Conservation (phyloP, 2,113 vertebrate genomes). For the Megaceryle maxima region DNA sequence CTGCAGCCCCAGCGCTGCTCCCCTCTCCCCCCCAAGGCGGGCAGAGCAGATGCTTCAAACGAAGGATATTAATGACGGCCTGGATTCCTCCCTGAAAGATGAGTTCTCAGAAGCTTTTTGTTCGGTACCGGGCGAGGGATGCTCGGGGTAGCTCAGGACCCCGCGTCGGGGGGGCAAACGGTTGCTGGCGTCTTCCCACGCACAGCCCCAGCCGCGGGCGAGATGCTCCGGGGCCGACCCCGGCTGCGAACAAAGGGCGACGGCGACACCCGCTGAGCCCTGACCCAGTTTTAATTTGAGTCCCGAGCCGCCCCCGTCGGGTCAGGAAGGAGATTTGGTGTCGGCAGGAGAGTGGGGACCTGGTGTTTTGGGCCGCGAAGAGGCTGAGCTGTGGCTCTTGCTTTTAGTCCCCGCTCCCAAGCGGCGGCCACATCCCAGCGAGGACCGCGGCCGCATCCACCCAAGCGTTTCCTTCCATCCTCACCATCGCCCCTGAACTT, state of each 20-base stretch:
- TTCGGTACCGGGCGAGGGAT: accelerated
- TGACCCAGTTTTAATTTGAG: neutral
- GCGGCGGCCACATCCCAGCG: neutral
- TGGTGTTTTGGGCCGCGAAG: accelerated
- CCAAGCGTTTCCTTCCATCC: neutral
- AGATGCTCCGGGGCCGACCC: neutral
- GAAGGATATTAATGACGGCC: neutral
- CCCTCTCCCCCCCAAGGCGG: too few relatives aligned
- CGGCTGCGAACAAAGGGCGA: accelerated
- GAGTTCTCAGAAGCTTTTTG: neutral
- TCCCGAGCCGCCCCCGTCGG: neutral
- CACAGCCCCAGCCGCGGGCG: accelerated
- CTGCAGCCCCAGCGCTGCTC: neutral
- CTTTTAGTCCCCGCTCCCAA: neutral
- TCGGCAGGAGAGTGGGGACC: neutral
- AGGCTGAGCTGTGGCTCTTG: neutral
- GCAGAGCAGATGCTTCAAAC: neutral
- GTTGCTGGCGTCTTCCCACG: neutral
- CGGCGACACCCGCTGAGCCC: neutral
- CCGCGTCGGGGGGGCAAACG: neutral
- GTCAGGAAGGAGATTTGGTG: too few relatives aligned
- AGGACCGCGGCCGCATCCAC: accelerated
- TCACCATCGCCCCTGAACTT: neutral
- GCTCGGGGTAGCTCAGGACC: accelerated
- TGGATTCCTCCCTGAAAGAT: too few relatives aligned